Evolutionary conservation across 2,888 invertebrate genomes (phyloP).

Genomic region (Mactromeris polynyma): DNA sequence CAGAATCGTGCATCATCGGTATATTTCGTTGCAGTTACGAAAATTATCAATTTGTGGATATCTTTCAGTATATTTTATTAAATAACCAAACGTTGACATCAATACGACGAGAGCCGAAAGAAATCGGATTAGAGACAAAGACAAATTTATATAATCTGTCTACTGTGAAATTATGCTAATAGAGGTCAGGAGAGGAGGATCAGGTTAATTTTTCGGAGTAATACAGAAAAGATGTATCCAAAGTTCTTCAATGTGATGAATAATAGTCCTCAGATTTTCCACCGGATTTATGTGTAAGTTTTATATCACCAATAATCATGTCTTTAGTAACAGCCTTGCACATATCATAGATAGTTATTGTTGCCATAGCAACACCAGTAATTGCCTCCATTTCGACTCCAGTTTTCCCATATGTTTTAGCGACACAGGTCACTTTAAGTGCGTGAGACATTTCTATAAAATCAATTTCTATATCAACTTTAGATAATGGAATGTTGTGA

Average conservation of each 20-base stretch:
- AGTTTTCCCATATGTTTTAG: conserved; percentile 90
- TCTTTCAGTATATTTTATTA: too few relatives aligned
- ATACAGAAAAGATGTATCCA: too few relatives aligned
- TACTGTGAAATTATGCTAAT: too few relatives aligned
- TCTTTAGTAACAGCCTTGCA: conserved; percentile 95
- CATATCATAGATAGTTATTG: conserved; percentile 99
- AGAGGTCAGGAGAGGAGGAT: too few relatives aligned
- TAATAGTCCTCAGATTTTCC: conserved; percentile 89
- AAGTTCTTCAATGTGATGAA: not conserved
- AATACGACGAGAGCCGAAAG: too few relatives aligned
- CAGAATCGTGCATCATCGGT: too few relatives aligned
- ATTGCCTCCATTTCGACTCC: conserved; percentile 99
- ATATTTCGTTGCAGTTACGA: too few relatives aligned
- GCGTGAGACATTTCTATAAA: conserved; percentile 88
- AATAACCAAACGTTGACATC: too few relatives aligned
- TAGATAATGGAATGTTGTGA: conserved; percentile 93
- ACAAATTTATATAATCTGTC: too few relatives aligned
- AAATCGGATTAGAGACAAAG: too few relatives aligned
- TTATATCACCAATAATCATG: conserved; percentile 92
- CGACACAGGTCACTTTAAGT: conserved; percentile 89
- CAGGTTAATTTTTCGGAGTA: too few relatives aligned
- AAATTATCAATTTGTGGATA: too few relatives aligned
- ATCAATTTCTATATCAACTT: conserved; percentile 89
- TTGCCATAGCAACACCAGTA: conserved; percentile 94
- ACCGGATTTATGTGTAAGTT: conserved; percentile 92